Conservation (phyloP, 2,888 invertebrate species). For the Brenthis hecate region DNA sequence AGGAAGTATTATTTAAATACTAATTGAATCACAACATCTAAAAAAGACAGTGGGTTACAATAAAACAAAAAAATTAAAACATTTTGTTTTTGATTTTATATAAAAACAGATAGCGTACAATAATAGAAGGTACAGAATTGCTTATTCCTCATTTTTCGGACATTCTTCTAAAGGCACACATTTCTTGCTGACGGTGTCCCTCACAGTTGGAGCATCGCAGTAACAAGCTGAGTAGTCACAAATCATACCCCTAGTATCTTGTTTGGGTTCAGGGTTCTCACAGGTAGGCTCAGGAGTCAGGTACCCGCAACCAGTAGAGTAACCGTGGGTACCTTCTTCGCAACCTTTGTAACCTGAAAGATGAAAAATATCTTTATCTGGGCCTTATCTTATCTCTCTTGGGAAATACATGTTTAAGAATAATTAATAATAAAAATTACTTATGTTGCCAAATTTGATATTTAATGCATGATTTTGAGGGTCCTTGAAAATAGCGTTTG, state of each 20-base stretch:
- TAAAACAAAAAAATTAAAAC: no score
- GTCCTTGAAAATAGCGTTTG: no score
- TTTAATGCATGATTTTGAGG: no score
- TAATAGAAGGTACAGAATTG: not conserved
- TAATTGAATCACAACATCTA: no score
- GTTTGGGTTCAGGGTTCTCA: not conserved
- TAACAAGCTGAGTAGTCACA: conserved; percentile 59
- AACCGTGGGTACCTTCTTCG: not conserved
- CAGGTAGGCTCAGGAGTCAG: not conserved
- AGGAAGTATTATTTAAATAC: no score
- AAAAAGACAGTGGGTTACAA: no score
- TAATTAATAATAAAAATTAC: no score
- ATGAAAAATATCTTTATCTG: no score
- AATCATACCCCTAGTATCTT: conserved; percentile 17
- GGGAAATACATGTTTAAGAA: no score
- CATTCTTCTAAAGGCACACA: conserved; percentile 57
- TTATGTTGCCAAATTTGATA: no score
- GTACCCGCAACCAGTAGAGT: not conserved
- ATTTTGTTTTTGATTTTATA: no score
- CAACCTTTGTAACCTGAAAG: not conserved
- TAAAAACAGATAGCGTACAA: not conserved
- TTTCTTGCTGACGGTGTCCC: conserved; percentile 48
- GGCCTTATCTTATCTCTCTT: no score
- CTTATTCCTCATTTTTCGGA: conserved; percentile 33
- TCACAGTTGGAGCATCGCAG: conserved; percentile 57